Percentiles rank a stretch among this genome's conserved stretches.
Evolutionary conservation across 2,888 invertebrate species (phyloP).

Genomic region (Drosophila bunnanda): DNA sequence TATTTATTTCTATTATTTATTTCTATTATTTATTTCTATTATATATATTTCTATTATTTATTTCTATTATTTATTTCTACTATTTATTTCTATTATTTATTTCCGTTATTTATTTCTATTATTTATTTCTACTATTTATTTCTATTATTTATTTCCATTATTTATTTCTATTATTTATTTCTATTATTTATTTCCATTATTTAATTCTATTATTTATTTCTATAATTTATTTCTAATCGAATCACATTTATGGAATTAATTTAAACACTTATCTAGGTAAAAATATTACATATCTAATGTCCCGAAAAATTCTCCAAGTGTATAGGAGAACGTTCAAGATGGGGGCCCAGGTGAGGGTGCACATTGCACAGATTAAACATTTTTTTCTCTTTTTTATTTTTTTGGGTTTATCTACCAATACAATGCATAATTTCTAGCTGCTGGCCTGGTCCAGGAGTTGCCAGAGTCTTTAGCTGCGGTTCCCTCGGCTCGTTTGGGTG

Average conservation of each 20-base stretch:
- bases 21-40: no score
- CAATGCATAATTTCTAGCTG: conserved; percentile 76
- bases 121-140: no score
- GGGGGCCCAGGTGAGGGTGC: conserved; percentile 45
- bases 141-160: no score
- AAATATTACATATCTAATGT: not conserved
- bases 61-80: no score
- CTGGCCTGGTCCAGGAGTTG: conserved; percentile 52
- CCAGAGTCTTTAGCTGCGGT: conserved; percentile 23
- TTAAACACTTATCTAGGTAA: not conserved
- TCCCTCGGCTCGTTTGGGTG: conserved; percentile 56
- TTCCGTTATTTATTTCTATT: no score
- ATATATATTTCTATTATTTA: no score
- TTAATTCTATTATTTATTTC: no score
- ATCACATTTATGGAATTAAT: not conserved
- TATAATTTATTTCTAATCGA: not conserved
- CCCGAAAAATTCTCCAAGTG: not conserved
- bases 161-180: no score
- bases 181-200: no score
- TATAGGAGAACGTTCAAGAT: conserved; percentile 11
- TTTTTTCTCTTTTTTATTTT: conserved; percentile 25
- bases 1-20: no score
- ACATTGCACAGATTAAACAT: conserved; percentile 43
- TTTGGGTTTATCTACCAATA: conserved; percentile 58
- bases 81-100: no score